Evolutionary conservation across 2,797 vertebrate genomes (phyloP).

Genomic region (Syndactyla subalaris): DNA sequence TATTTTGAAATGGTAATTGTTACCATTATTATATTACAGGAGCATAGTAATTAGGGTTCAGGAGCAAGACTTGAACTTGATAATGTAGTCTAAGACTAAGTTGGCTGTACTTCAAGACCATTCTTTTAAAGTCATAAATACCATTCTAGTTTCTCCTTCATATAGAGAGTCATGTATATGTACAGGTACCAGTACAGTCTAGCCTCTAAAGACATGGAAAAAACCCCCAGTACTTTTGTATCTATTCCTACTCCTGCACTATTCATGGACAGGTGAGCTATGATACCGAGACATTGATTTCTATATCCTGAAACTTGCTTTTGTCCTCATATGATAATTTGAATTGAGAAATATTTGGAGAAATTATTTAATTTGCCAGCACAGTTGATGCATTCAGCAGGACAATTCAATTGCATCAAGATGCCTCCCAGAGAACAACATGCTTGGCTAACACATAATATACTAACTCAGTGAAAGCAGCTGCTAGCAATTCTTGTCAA

Average conservation of each 20-base stretch:
- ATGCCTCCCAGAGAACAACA: background rate
- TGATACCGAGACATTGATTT: background rate
- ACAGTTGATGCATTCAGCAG: background rate
- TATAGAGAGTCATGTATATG: background rate
- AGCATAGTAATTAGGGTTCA: background rate
- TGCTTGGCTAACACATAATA: background rate
- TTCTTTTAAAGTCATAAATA: background rate
- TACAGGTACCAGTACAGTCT: background rate
- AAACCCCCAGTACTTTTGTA: background rate
- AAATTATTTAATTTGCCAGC: background rate
- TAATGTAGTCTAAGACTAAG: background rate
- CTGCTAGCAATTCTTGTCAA: background rate
- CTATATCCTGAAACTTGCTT: background rate
- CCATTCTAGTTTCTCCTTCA: background rate
- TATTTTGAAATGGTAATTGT: background rate
- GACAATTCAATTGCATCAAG: background rate
- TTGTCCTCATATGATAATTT: background rate
- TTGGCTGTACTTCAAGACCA: background rate
- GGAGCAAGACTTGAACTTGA: background rate
- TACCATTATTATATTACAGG: background rate
- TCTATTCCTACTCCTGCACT: background rate
- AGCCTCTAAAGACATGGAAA: background rate
- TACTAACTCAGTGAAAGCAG: background rate
- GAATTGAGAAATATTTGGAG: background rate
- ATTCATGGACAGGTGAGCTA: background rate